Evolutionary conservation across 2,888 invertebrate species (phyloP), one percentile per base, ranked within the genome.

Genomic region (Hypomecis punctinalis): DNA sequence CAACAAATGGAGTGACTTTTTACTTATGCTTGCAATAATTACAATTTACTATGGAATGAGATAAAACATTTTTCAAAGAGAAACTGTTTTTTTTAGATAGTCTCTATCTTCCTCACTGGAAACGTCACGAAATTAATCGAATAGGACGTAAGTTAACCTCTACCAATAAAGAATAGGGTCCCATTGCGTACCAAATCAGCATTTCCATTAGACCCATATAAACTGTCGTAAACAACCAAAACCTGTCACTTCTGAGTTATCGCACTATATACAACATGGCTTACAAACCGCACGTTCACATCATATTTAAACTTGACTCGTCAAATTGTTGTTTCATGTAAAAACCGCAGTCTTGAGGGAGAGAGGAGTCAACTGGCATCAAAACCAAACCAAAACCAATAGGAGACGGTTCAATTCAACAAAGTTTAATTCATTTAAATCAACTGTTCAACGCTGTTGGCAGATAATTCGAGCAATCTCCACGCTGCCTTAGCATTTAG

Each of bases 401-500:
- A 23, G 61, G 72, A 80, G 73, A 66, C 51, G 78, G 23, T 23
- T 23, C 3, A 23, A 23, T 23, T 84, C 83, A 89, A 88, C 85
- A 79, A 81, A 58, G 86, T 65, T 89, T 89, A 85, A 88, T 86
- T 77, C 61, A 62, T 33, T 68, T 96, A 97, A 76, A 97, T 96
- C 78, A 97, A 94, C 85, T 98, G 98, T 89, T 98, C 97, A 66
- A 96, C 95, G 83, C 97, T 97, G 75, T 95, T 97, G 0, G 97
- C 97, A 7, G 97, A 97, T 35, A 98, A 85, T 83, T 99, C 99
- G 63, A 99, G 94, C 47, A 99, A 91, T 82, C 98, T 94, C 99
- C 99, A 99, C 0, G 99, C 99, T 0, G 99, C 97, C 77, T 96
- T 96, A 0, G 99, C 97, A 93, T 99, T 97, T 48, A 99, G 86